These are phyloP conservation scores for Caenorhabditis sp. DNA, from an alignment of 2,888 invertebrate species.

Conservation along the genomic window DNA sequence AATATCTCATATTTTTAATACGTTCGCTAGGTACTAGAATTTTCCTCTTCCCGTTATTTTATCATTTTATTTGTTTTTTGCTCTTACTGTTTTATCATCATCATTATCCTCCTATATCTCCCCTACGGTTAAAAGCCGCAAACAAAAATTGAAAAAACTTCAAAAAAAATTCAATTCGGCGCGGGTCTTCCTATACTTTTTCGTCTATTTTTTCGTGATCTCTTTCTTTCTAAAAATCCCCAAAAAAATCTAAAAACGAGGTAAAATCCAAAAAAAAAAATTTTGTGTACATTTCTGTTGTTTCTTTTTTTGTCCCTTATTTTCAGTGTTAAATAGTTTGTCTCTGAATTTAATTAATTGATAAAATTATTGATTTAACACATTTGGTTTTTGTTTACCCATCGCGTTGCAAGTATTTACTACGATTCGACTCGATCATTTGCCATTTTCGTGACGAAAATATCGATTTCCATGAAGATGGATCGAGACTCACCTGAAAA, in stretches of 20 bases:
- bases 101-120: too few species aligned
- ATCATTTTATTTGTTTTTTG: neutral
- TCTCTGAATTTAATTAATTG: conserved; percentile 6
- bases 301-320: neutral
- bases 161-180: neutral
- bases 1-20: neutral
- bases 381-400: conserved; percentile 3
- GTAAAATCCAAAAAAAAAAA: conserved; percentile 6
- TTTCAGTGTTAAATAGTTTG: conserved; percentile 12
- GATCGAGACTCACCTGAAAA: conserved; percentile 35
- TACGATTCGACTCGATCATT: conserved; percentile 59
- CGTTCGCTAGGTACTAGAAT: neutral
- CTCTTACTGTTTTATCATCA: too few species aligned
- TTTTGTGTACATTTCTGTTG: conserved; percentile 8
- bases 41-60: neutral
- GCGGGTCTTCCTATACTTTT: neutral
- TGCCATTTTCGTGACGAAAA: conserved; percentile 56
- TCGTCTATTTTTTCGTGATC: conserved; percentile 5
- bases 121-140: too few species aligned
- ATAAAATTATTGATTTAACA: too few species aligned
- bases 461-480: conserved; percentile 41
- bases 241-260: conserved; percentile 1
- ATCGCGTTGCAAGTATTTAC: conserved; percentile 47
- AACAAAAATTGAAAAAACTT: neutral
- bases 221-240: conserved; percentile 4